These are phyloP conservation scores for Vanessa atalanta DNA, from an alignment of 1,140 invertebrate species.

Conservation along the genomic window DNA sequence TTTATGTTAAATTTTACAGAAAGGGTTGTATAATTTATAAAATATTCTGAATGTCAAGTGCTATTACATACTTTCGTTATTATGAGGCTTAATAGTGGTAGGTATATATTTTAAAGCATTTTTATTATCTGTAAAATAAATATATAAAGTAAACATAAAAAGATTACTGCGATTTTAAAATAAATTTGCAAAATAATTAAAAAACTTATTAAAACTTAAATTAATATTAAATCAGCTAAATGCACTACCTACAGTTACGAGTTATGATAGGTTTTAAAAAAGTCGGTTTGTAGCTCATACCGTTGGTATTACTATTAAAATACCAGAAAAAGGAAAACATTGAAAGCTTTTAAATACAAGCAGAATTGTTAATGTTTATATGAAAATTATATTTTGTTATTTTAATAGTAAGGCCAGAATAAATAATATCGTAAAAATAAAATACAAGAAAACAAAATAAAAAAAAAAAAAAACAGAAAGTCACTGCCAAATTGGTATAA, in stretches of 20 bases:
- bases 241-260: neutral
- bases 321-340: neutral
- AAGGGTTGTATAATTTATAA: neutral
- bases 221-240: neutral
- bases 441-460: constrained; percentile 1
- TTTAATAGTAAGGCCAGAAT: constrained; percentile 28
- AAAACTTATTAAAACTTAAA: neutral
- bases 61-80: constrained; percentile 11
- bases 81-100: constrained; percentile 14
- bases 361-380: constrained; percentile 16
- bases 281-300: neutral
- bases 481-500: neutral
- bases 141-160: constrained; percentile 2
- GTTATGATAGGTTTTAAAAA: neutral
- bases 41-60: constrained; percentile 3
- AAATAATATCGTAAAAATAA: neutral
- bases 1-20: constrained; percentile 8
- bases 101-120: constrained; percentile 15
- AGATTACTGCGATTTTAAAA: neutral
- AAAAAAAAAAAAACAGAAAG: constrained; percentile 12
- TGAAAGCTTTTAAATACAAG: constrained; percentile 15
- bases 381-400: constrained; percentile 19
- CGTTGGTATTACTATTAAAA: constrained; percentile 26
- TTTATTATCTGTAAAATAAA: constrained; percentile 6
- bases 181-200: neutral